Conservation (phyloP, 1,140 invertebrate species). For the Spodoptera frugiperda region DNA sequence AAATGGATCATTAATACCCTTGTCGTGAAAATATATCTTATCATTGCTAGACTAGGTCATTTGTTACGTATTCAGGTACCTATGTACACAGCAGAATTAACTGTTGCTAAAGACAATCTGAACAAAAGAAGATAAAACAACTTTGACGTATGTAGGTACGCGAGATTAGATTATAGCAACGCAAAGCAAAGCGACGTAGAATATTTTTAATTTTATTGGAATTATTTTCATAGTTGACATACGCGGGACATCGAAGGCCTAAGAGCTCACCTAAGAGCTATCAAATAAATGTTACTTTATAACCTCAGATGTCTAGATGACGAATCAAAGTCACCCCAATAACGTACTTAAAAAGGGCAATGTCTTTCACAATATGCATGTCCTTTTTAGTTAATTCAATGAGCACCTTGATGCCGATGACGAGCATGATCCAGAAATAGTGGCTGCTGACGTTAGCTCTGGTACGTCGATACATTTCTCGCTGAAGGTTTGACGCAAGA, state of each 20-base stretch:
- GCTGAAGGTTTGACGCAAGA: slow-evolving; percentile 66
- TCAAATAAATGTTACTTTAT: slow-evolving; percentile 39
- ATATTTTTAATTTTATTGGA: slow-evolving; percentile 7
- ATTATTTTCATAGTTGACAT: slow-evolving; percentile 15
- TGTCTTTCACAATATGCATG: slow-evolving; percentile 46
- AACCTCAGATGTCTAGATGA: slow-evolving; percentile 52
- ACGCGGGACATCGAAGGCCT: background rate
- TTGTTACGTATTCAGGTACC: slow-evolving; percentile 18
- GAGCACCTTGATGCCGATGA: slow-evolving; percentile 66
- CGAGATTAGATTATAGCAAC: slow-evolving; percentile 30
- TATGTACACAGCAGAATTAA: slow-evolving; percentile 21
- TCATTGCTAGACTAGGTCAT: slow-evolving; percentile 30
- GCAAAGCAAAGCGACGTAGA: slow-evolving; percentile 20
- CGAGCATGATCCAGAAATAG: slow-evolving; percentile 66
- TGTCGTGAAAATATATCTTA: slow-evolving; percentile 17
- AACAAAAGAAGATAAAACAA: slow-evolving; percentile 29
- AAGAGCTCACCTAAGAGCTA: background rate
- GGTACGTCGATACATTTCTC: slow-evolving; percentile 64
- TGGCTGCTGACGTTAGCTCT: slow-evolving; percentile 62
- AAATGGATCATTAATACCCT: slow-evolving; percentile 9
- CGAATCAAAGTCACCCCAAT: slow-evolving; percentile 53
- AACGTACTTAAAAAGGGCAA: slow-evolving; percentile 50
- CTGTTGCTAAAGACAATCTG: slow-evolving; percentile 16
- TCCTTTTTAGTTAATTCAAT: slow-evolving; percentile 65
- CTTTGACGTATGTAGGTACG: slow-evolving; percentile 15